Percentiles rank a stretch among this genome's conserved stretches.
These are phyloP conservation scores for Trematomus bernacchii DNA, from an alignment of 2,797 vertebrate species.

Conservation along the genomic window DNA sequence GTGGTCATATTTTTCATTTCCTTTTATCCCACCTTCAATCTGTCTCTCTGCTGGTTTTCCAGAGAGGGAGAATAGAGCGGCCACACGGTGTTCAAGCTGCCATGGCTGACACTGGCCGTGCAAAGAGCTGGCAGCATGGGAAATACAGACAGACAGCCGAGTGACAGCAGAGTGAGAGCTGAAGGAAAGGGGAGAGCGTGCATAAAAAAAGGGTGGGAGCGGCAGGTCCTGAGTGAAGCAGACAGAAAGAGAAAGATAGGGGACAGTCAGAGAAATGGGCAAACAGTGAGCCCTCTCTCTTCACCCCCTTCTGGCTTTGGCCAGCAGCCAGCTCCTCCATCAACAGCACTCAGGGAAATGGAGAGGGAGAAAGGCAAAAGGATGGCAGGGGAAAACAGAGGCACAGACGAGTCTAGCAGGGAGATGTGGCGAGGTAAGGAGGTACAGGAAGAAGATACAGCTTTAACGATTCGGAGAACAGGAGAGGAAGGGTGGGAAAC, in stretches of 20 bases:
- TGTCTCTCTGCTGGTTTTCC: conserved; percentile 12
- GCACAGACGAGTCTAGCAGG: conserved; percentile 14
- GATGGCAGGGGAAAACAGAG: conserved; percentile 22
- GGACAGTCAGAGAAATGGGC: conserved; percentile 51
- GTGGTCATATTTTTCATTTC: conserved; percentile 14
- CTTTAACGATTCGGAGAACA: conserved; percentile 22
- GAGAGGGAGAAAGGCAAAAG: conserved; percentile 55
- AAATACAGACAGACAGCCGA: conserved; percentile 59
- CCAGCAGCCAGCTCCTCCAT: conserved; percentile 75
- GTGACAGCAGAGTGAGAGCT: conserved; percentile 54
- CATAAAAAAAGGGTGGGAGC: conserved; percentile 38
- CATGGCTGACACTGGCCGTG: conserved; percentile 46
- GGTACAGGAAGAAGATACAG: conserved; percentile 29
- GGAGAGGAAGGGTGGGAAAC: conserved; percentile 42
- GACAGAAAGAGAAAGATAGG: conserved; percentile 45
- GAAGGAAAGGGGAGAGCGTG: conserved; percentile 47
- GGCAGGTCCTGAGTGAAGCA: conserved; percentile 41
- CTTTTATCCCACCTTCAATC: conserved; percentile 5
- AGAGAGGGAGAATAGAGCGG: conserved; percentile 26
- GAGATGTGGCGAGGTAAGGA: conserved; percentile 35
- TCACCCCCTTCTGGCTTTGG: conserved; percentile 64
- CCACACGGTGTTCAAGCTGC: conserved; percentile 45
- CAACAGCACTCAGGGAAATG: conserved; percentile 77
- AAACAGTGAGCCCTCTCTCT: conserved; percentile 61
- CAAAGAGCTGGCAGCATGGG: conserved; percentile 41